Conservation (phyloP, 2,888 invertebrate genomes). For the Drosophila quasianomalipes region DNA sequence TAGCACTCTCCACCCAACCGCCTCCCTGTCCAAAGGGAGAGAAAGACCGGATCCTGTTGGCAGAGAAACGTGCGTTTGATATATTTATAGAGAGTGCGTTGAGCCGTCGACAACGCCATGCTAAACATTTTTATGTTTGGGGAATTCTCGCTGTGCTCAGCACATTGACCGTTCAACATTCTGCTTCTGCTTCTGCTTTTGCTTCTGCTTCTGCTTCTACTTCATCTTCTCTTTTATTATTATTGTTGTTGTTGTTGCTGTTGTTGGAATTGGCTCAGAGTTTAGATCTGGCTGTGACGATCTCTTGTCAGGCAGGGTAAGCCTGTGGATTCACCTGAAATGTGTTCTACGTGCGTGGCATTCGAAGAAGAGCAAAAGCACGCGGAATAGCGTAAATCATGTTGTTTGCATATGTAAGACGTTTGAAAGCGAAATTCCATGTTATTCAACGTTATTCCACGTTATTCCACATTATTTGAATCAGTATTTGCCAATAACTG, state of each 20-base stretch:
- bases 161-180: slow-evolving; percentile 47
- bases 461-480: slow-evolving; percentile 10
- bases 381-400: slow-evolving; percentile 22
- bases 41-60: slow-evolving; percentile 67
- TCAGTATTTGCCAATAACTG: slow-evolving; percentile 24
- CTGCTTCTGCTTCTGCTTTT: neutral
- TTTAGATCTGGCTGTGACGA: slow-evolving; percentile 58
- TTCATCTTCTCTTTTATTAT: too few species aligned
- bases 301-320: slow-evolving; percentile 24
- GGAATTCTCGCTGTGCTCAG: slow-evolving; percentile 42
- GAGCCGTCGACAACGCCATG: slow-evolving; percentile 31
- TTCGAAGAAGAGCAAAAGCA: slow-evolving; percentile 47
- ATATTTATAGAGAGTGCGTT: slow-evolving; percentile 71
- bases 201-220: neutral
- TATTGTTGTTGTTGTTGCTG: neutral
- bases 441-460: slow-evolving; percentile 19
- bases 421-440: slow-evolving; percentile 64
- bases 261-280: neutral
- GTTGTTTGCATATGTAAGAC: slow-evolving; percentile 25
- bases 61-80: slow-evolving; percentile 60
- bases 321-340: slow-evolving; percentile 69
- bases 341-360: slow-evolving; percentile 70
- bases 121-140: slow-evolving; percentile 60
- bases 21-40: neutral
- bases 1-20: neutral